Conservation (phyloP, 2,888 invertebrate species). For the Tryphoninae sp. region DNA sequence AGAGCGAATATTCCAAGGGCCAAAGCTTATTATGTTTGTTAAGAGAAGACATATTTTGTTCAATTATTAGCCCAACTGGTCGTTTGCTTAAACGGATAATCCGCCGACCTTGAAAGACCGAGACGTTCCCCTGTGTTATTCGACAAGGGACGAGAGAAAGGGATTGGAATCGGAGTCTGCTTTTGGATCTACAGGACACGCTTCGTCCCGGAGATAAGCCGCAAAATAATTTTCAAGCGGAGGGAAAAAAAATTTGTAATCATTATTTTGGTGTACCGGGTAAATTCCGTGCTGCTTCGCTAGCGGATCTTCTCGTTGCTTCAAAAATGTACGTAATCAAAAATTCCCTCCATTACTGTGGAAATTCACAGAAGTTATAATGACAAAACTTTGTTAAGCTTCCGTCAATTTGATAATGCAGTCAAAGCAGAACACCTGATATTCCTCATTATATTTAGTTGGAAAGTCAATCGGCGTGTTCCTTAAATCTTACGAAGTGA, state of each 20-base stretch:
- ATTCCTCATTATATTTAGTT: no score
- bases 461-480: no score
- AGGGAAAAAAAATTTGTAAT: constrained; percentile 29
- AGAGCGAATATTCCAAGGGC: neutral
- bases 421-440: neutral
- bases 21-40: constrained; percentile 21
- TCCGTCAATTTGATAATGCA: neutral
- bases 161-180: constrained; percentile 1
- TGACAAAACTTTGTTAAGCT: neutral
- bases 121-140: neutral
- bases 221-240: constrained; percentile 32
- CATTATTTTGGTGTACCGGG: constrained; percentile 7
- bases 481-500: no score
- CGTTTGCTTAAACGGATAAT: neutral
- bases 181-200: neutral
- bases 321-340: neutral
- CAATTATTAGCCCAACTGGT: constrained; percentile 19
- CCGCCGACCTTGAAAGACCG: neutral
- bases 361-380: neutral
- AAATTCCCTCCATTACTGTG: neutral
- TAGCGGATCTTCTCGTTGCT: neutral
- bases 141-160: neutral
- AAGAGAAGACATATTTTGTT: constrained; percentile 28
- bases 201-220: constrained; percentile 28
- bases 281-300: neutral